These are phyloP conservation scores for Ametastegia equiseti DNA, from an alignment of 2,888 invertebrate species.

Conservation along the genomic window DNA sequence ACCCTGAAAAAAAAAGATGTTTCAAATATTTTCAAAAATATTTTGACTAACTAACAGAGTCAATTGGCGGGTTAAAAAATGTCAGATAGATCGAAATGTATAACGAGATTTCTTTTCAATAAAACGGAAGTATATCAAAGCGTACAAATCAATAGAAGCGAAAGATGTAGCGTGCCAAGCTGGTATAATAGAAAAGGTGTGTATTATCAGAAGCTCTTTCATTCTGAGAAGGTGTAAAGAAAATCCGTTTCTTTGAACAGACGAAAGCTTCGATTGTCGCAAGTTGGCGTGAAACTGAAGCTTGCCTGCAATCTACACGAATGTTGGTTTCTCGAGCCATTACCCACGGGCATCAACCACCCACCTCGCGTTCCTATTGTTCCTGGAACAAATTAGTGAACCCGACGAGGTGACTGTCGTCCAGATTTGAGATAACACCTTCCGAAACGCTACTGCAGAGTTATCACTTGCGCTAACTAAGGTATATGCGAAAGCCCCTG, in stretches of 20 bases:
- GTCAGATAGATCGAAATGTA: not conserved
- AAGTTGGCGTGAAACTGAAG: constrained; percentile 38
- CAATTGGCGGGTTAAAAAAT: not conserved
- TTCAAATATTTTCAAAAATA: not conserved
- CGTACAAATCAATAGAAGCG: not conserved
- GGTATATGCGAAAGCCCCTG: not conserved
- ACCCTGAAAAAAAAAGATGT: too few species aligned
- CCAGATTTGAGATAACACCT: constrained; percentile 22
- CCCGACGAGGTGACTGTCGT: constrained; percentile 22
- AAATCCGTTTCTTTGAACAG: constrained; percentile 29
- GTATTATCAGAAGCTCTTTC: constrained; percentile 9
- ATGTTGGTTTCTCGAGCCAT: constrained; percentile 45
- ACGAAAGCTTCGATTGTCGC: constrained; percentile 8
- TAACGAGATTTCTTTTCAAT: not conserved
- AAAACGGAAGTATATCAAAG: not conserved
- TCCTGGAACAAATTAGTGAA: constrained; percentile 35
- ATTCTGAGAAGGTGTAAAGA: constrained; percentile 3
- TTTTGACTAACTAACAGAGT: constrained; percentile 3
- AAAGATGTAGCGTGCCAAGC: constrained; percentile 23
- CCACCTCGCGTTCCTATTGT: constrained; percentile 39
- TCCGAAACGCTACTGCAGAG: not conserved
- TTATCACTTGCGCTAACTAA: not conserved
- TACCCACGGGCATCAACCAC: constrained; percentile 31
- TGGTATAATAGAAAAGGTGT: constrained; percentile 26
- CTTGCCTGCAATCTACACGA: constrained; percentile 34